Evolutionary conservation across 2,113 vertebrate genomes (phyloP), one percentile per base, ranked within the genome.

Genomic region (Silurus glanis): DNA sequence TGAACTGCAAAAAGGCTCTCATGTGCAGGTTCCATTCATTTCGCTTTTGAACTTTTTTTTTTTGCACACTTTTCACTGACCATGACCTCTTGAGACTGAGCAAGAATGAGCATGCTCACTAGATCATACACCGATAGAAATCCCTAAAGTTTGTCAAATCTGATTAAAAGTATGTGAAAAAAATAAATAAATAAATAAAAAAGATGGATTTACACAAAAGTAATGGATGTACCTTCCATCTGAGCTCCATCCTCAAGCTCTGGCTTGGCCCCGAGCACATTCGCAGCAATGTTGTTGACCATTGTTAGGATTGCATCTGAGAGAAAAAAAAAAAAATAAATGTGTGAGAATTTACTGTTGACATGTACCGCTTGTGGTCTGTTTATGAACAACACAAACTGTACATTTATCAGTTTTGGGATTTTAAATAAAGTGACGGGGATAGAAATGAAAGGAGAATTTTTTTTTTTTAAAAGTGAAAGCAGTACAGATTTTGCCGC

Each of bases 261-360:
- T 58, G 95, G 94, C 92, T 97, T 98, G 72, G 96, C 97, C 81
- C 98, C 97, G 19, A 99, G 96, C 90, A 99, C 98, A 78, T 99
- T 99, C 92, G 97, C 98, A 92, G 98, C 98, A 89, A 99, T 99
- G 91, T 99, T 99, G 93, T 99, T 99, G 80, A 99, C 97, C 97
- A 99, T 99, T 87, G 96, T 99, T 47, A 99, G 90, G 92, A 99
- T 98, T 84, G 97, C 98, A 95, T 99, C 98, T 99, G 87, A 88
- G 95, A 58, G 55, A 74, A 84, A 81, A 82, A 81, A 93, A 3
- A 56, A 10, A 14, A 86, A 86, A 92, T 9, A 80, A 37, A 62
- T 23, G 47, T 71, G 37, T 9, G 9, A 10, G 0, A 56, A 25
- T 55, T 78, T 28, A 28, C 51, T 28, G 1, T 53, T 2, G 0